Evolutionary conservation across 2,113 vertebrate genomes (phyloP), one percentile per base, ranked within the genome.

Genomic region (Cranoglanis bouderius): DNA sequence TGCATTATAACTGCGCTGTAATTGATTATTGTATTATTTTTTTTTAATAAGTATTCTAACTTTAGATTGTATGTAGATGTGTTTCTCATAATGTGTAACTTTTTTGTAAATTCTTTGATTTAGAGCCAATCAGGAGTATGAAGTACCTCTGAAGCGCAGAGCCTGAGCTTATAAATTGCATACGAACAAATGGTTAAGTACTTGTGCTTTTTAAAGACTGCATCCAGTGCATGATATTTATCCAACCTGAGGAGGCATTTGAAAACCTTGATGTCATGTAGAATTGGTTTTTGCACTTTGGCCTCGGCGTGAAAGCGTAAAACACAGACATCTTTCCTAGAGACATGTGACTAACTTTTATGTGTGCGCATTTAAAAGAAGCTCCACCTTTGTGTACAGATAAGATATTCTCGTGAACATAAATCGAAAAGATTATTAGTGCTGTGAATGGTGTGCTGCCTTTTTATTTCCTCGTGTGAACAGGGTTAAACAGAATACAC

Each of bases 1-100:
- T 82, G 80, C 86, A 57, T 88, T 57, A 82, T 82, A 65, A 88
- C 72, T 87, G 86, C 51, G 46, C 67, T 49, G 14, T 24, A 16
- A 87, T 53, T 90, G 26, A 82, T 88, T 74, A 32, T 10, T 63
- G 72, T 85, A 67, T 92, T 88, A 16, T 88, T 91, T 91, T 93
- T 90, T 90, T 89, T 90, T n/a, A n/a, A 91, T 90, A 91, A 92
- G 85, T 90, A 91, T 92, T 92, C 91, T 93, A 94, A 91, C 92
- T 88, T 91, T 57, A 89, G 78, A 92, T 92, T 90, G 86, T 92
- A 90, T 61, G 40, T 93, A 93, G 92, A 93, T 87, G 91, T 78
- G 90, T 78, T 82, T 90, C 90, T 90, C 51, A 53, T 81, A 72
- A 83, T n/a, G 2, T 87, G 21, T 63, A 61, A 35, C 29, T 1